Evolutionary conservation across 2,113 vertebrate genomes (phyloP), one percentile per base, ranked within the genome.

Genomic region (Trichomycterus rosablanca): DNA sequence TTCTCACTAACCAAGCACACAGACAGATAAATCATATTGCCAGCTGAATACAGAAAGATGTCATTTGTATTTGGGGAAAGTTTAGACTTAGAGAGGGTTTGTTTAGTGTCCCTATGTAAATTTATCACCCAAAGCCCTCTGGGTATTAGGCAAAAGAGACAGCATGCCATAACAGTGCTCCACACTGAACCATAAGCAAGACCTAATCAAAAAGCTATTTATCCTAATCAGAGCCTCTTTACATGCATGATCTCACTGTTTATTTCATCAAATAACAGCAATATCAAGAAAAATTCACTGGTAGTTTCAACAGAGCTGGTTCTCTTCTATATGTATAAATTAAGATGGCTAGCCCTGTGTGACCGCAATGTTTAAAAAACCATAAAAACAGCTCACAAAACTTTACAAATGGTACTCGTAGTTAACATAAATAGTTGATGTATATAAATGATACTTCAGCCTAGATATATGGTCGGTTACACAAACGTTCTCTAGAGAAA

Each of bases 171-270:
- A 77, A 78, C 73, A 75, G 48, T 0, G 50, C 74, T 74, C 45
- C n/a, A 35, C 57, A 46, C 75, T 74, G 42, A n/a, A 35, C 57
- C 52, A 66, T 56, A 80, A 74, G 8, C 49, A 66, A 7, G 37
- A 5, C 10, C 70, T 66, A 84, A 87, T 84, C 81, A 87, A 84
- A 80, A 58, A 69, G 28, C 71, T 60, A 81, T 86, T 78, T 62
- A 84, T 87, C 81, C 77, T 76, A 78, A 87, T 84, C 82, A 84
- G 77, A 56, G 19, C 32, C 0, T 11, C 51, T 50, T 42, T 11
- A 26, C 52, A 32, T 59, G 68, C 37, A 69, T 72, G 42, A 39
- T 30, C 30, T 63, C 26, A 30, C 43, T 71, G 78, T 82, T 77
- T 71, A 75, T 74, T 68, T 68, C 39, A 52, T 57, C 28, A 67